These are phyloP conservation scores for Acomys russatus DNA, from an alignment of 2,797 vertebrate genomes.

Conservation along the genomic window DNA sequence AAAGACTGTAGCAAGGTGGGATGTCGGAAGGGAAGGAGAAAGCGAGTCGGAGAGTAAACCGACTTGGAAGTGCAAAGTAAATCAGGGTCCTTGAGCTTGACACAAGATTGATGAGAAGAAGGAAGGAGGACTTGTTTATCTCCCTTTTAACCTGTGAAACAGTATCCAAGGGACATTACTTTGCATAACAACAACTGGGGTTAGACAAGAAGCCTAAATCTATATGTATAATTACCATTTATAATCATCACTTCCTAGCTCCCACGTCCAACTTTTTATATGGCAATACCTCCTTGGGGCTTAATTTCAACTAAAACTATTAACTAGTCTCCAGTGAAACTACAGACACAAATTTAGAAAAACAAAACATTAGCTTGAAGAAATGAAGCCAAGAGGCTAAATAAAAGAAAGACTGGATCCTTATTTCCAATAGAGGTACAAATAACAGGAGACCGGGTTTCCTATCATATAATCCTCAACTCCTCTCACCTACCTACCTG, in stretches of 20 bases:
- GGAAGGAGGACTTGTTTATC: constrained; percentile 70
- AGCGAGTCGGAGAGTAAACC: not conserved
- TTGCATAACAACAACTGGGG: constrained; percentile 54
- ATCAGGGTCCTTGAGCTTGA: constrained; percentile 75
- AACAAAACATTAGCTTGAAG: not conserved
- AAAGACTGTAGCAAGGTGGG: not conserved
- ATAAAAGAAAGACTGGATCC: not conserved
- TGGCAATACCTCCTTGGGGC: constrained; percentile 32
- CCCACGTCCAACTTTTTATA: constrained; percentile 33
- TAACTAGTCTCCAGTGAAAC: constrained; percentile 43
- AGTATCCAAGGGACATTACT: constrained; percentile 52
- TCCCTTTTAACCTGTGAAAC: not conserved
- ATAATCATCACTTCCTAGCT: not conserved
- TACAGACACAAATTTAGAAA: not conserved
- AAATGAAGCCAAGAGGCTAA: not conserved
- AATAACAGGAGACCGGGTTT: constrained; percentile 53
- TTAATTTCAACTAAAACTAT: constrained; percentile 61
- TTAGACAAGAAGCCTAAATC: constrained; percentile 62
- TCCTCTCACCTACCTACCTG: not conserved
- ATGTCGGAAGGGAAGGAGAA: not conserved
- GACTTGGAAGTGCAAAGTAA: constrained; percentile 68
- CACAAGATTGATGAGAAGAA: constrained; percentile 79
- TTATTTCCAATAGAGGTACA: constrained; percentile 10
- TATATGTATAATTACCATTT: constrained; percentile 64
- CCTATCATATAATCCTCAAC: not conserved